phyloP scores from a whole-genome alignment of 2,797 vertebrate species.

The Protosalanx chinensis region DNA sequence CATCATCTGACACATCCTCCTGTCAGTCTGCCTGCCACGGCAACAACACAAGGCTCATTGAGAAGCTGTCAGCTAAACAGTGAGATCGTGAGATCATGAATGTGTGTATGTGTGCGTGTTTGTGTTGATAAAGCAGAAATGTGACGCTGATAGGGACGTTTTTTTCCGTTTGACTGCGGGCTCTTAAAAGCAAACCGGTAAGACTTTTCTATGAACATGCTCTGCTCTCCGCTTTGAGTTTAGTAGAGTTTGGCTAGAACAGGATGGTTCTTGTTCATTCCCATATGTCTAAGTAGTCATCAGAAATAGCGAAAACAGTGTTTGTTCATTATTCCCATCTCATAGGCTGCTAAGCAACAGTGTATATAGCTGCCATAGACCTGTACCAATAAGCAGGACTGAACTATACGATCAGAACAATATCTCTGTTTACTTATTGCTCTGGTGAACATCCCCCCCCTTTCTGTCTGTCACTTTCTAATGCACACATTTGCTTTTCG shows the following conservation, averaged over 20 bases:
- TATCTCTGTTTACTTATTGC: neutral
- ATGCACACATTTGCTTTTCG: neutral
- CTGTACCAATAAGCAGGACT: neutral
- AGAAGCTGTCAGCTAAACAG: constrained; percentile 68
- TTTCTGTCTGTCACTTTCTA: neutral
- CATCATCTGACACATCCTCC: constrained; percentile 36
- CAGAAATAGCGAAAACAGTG: constrained; percentile 3
- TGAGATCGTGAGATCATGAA: constrained; percentile 31
- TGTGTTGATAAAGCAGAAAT: neutral
- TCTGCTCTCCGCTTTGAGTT: neutral
- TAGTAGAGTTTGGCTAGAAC: too few relatives aligned
- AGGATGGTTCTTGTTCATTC: neutral
- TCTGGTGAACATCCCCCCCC: neutral
- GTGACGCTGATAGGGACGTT: neutral
- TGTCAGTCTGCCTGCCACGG: constrained; percentile 57
- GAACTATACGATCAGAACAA: neutral
- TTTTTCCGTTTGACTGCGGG: neutral
- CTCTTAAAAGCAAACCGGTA: neutral
- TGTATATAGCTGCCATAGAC: constrained; percentile 6
- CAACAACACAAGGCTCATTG: constrained; percentile 64
- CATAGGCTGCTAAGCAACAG: constrained; percentile 33
- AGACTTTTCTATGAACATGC: neutral
- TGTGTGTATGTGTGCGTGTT: neutral
- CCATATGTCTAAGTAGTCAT: neutral
- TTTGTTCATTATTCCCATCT: constrained; percentile 26